phyloP scores from a whole-genome alignment of 1,140 invertebrate species.

The Ips typographus region DNA sequence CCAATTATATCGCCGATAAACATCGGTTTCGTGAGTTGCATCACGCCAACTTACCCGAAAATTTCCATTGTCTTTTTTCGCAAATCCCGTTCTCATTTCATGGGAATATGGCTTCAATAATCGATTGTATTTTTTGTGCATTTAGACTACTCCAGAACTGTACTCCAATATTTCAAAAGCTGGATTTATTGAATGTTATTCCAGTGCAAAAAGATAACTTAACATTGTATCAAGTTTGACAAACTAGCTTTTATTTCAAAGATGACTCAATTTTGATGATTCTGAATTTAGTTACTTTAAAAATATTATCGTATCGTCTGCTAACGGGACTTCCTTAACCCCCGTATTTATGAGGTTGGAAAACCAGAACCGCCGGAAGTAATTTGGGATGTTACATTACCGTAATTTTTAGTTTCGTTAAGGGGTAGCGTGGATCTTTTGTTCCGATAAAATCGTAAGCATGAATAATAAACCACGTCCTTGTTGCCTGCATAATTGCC shows the following conservation, averaged over 20 bases:
- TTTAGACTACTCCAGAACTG: too few species aligned
- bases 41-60: constrained; percentile 8
- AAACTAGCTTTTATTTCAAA: too few species aligned
- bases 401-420: constrained; percentile 15
- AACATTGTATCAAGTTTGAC: too few species aligned
- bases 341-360: constrained; percentile 3
- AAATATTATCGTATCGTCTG: too few species aligned
- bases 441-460: constrained; percentile 8
- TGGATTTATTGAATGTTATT: too few species aligned
- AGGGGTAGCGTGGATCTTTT: constrained; percentile 7
- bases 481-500: neutral
- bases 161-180: too few species aligned
- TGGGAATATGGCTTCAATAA: neutral
- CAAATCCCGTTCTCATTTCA: constrained; percentile 6
- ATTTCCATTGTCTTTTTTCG: constrained; percentile 11
- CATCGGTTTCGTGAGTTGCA: constrained; percentile 9
- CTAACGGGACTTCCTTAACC: neutral
- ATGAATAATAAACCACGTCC: constrained; percentile 1
- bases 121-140: neutral
- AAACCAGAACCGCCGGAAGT: constrained; percentile 12
- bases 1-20: constrained; percentile 20
- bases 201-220: too few species aligned
- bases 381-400: constrained; percentile 19
- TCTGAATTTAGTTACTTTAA: too few species aligned
- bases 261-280: too few species aligned